Base-by-base conservation (phyloP, 2,113 vertebrate genomes). In the Daboia siamensis region DNA sequence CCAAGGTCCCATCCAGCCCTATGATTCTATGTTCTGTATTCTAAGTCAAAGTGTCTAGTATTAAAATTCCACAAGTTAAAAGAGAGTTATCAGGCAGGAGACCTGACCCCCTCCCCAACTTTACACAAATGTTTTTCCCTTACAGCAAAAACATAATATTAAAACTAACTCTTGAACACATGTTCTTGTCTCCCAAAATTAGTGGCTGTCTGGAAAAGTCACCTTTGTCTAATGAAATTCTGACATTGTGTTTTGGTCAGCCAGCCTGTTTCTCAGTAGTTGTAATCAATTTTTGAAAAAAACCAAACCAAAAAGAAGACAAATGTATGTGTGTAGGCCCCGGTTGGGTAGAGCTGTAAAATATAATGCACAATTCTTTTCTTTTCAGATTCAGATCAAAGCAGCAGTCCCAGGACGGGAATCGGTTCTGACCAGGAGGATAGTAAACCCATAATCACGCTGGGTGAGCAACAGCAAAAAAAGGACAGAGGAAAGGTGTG, bases 371-470 rank as follows among this genome's bases (percentile, higher is more conserved):
- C 1, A 0, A 0, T 23, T 20, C 91, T 92, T 94, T 24, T 91
- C 93, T 89, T 94, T 94, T 23, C 97, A 99, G 99, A 99, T 33
- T 97, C 98, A 1, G 99, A 99, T 95, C 98, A 99, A 96, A 98
- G 98, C 94, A 96, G 98, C 95, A 99, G 99, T 95, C 99, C 99
- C 88, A 97, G 97, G 74, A 98, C 98, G 0, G 99, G 98, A 91
- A 98, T 99, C 29, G 97, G 98, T 92, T 98, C 99, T 0, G 99
- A 99, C 94, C 98, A 99, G 96, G 99, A 99, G 93, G 98, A 99
- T 98, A 99, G 98, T 96, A 98, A 98, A 94, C 98, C 98, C 10
- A 98, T 98, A 95, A 98, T 98, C 95, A 98, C 98, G 2, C 97
- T 99, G 98, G 99, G 99, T 99, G 97, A 98, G 97, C 92, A 33